phyloP scores from a whole-genome alignment of 1,140 invertebrate species.

The Dreissena polymorpha region DNA sequence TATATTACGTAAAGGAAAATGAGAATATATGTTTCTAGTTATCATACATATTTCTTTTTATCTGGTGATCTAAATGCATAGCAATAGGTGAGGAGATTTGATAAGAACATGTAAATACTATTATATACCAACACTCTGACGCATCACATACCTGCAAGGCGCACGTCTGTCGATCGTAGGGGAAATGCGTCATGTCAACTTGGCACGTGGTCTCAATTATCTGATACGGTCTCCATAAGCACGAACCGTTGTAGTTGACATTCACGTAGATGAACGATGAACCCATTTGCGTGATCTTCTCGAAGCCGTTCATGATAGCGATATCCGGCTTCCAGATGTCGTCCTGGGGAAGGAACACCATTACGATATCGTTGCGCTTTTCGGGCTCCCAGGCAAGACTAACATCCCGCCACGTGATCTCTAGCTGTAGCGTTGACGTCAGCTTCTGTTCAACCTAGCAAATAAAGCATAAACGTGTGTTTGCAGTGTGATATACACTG shows the following conservation, averaged over 20 bases:
- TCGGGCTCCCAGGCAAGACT: conserved; percentile 33
- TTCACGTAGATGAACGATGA: conserved; percentile 31
- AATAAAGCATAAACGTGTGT: background rate
- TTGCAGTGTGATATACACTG: too few species aligned
- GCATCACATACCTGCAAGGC: conserved; percentile 23
- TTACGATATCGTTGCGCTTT: conserved; percentile 6
- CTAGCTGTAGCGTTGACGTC: conserved; percentile 33
- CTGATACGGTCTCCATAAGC: conserved; percentile 46
- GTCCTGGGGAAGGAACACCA: conserved; percentile 34
- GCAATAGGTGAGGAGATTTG: too few species aligned
- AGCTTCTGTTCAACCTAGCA: conserved; percentile 45
- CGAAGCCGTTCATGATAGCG: conserved; percentile 37
- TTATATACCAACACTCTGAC: background rate
- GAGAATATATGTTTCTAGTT: too few species aligned
- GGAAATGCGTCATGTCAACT: conserved; percentile 42
- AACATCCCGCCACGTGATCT: conserved; percentile 23
- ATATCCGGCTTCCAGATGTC: conserved; percentile 48
- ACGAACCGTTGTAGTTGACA: conserved; percentile 33
- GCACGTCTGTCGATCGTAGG: conserved; percentile 39
- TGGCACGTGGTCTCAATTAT: conserved; percentile 39
- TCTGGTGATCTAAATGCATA: too few species aligned
- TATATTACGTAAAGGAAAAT: too few species aligned
- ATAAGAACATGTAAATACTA: background rate
- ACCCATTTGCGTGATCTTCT: conserved; percentile 23
- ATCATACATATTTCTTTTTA: too few species aligned